Evolutionary conservation across 2,888 invertebrate species (phyloP).

Genomic region (Punctoribates punctum): DNA sequence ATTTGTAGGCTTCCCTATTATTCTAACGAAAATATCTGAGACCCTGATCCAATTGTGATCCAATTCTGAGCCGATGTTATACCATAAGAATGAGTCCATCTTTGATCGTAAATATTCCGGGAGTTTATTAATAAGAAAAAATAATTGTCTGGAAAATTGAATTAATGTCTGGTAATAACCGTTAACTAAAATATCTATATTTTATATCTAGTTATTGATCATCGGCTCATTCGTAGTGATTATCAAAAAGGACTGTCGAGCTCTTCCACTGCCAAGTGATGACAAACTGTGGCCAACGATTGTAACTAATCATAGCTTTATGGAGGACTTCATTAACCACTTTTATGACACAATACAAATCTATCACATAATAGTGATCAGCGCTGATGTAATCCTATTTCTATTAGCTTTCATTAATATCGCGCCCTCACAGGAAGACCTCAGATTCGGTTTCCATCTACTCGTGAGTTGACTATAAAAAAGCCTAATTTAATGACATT

Average conservation of each 20-base stretch:
- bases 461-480: conserved; percentile 31
- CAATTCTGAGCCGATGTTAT: too few relatives aligned
- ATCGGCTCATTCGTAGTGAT: conserved; percentile 38
- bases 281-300: conserved; percentile 29
- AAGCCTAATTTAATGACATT: not conserved
- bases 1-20: too few relatives aligned
- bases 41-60: too few relatives aligned
- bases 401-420: conserved; percentile 42
- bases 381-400: conserved; percentile 40
- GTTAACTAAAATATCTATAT: too few relatives aligned
- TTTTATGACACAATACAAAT: conserved; percentile 40
- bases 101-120: too few relatives aligned
- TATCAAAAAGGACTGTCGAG: conserved; percentile 37
- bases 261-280: conserved; percentile 34
- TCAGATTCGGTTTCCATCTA: conserved; percentile 42
- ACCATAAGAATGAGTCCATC: too few relatives aligned
- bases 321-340: conserved; percentile 37
- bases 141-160: too few relatives aligned
- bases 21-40: too few relatives aligned
- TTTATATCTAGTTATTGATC: conserved; percentile 31
- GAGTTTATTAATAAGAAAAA: too few relatives aligned
- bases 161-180: not conserved
- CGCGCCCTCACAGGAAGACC: conserved; percentile 40
- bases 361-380: conserved; percentile 39
- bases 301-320: conserved; percentile 30